Evolutionary conservation across 2,113 vertebrate genomes (phyloP), one percentile per base, ranked within the genome.

Genomic region (Phoenicopterus ruber): DNA sequence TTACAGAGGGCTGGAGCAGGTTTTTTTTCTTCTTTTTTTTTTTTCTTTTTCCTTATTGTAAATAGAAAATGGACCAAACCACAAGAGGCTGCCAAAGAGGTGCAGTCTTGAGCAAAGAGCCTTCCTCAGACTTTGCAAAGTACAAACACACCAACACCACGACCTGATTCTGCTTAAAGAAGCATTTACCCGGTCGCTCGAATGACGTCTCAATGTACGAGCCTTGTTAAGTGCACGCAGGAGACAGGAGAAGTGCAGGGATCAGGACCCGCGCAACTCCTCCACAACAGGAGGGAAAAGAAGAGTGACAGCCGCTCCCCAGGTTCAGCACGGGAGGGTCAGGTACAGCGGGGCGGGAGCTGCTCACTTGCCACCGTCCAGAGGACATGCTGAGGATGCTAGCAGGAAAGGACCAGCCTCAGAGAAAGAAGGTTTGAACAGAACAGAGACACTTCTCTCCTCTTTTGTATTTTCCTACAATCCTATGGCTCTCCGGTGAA

Each of bases 261-360:
- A 57, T 47, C 10, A 49, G 69, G 61, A 82, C 12, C 29, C 2
- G 44, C 1, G 4, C 32, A 83, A 15, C 11, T 34, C 16, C 40
- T 66, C 38, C 17, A 2, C 7, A 50, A 10, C 11, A 13, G 14
- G 13, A 78, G 34, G 31, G 36, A 19, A 70, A 87, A 40, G 6
- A 58, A 13, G 26, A 49, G 4, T 1, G 0, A 46, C 74, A 65
- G 3, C 3, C 32, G 4, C 13, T 12, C 42, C 21, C 11, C 0
- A 2, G 11, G 18, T 55, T 62, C 52, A 88, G 55, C 62, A 8
- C 29, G 24, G 42, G 38, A 19, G 29, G 54, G 26, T 31, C 80
- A 59, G 76, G 11, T 25, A 22, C 25, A 32, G 7, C 47, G 34
- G 34, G 10, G 36, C 3, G 9, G 29, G 18, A 81, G 13, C 24